Percentiles rank a stretch among this genome's conserved stretches.
These are phyloP conservation scores for Rhizomys pruinosus DNA, from an alignment of 2,113 vertebrate genomes.

Conservation along the genomic window DNA sequence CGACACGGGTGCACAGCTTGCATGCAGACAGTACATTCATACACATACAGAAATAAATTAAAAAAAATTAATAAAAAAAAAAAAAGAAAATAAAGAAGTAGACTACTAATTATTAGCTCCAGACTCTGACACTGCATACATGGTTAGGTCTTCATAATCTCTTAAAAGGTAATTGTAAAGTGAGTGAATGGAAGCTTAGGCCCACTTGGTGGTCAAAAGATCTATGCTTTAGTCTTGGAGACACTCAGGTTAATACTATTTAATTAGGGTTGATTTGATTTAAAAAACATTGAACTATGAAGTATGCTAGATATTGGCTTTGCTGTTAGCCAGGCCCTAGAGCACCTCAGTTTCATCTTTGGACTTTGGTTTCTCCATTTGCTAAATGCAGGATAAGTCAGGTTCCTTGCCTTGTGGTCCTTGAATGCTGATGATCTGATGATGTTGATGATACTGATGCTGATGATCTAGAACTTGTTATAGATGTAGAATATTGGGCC, in stretches of 20 bases:
- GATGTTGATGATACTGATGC: too few species aligned
- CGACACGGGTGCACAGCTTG: too few species aligned
- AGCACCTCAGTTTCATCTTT: not conserved
- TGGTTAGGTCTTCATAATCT: conserved; percentile 45
- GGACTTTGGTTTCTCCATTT: not conserved
- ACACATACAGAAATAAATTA: too few species aligned
- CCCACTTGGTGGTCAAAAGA: not conserved
- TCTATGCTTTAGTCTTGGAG: not conserved
- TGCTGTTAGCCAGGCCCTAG: not conserved
- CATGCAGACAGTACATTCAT: too few species aligned
- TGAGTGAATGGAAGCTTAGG: not conserved
- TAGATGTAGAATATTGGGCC: not conserved
- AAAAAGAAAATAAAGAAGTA: not conserved
- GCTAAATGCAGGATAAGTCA: not conserved
- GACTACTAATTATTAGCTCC: not conserved
- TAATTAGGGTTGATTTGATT: conserved; percentile 8
- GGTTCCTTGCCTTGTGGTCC: not conserved
- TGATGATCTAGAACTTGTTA: conserved; percentile 32
- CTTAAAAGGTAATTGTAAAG: conserved; percentile 8
- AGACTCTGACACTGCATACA: not conserved
- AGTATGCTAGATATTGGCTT: not conserved
- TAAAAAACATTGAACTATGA: not conserved
- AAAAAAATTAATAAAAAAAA: too few species aligned
- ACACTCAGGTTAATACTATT: conserved; percentile 5
- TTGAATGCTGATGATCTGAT: not conserved